These are phyloP conservation scores for Thunnus thynnus DNA, from an alignment of 2,113 vertebrate genomes.

Conservation along the genomic window DNA sequence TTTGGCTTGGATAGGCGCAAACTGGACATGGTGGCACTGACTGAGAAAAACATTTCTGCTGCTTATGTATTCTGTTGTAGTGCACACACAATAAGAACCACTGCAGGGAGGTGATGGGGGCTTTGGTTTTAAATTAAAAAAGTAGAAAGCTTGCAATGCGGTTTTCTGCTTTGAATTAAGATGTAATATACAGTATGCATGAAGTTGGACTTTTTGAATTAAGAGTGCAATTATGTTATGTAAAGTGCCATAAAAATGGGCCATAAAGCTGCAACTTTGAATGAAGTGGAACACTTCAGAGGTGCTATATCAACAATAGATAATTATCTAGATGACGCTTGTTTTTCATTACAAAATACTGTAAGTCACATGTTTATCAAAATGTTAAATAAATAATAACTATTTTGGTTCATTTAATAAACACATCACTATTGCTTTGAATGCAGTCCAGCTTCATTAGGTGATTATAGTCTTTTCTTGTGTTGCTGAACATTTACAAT, in stretches of 20 bases:
- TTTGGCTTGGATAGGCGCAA: constrained; percentile 6
- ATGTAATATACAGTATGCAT: constrained; percentile 46
- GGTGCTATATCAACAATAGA: not conserved
- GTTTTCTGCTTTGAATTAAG: constrained; percentile 50
- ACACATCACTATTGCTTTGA: not conserved
- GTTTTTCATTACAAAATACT: not conserved
- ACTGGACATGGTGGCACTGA: constrained; percentile 3
- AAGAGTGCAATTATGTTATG: constrained; percentile 45
- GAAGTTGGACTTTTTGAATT: constrained; percentile 53
- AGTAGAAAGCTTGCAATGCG: constrained; percentile 36
- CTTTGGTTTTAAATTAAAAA: constrained; percentile 59
- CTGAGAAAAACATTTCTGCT: not conserved
- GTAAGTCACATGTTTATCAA: no score
- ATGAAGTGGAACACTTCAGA: constrained; percentile 14
- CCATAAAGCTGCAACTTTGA: not conserved
- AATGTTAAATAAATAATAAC: no score
- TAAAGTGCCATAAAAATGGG: constrained; percentile 45
- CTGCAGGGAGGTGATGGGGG: constrained; percentile 37
- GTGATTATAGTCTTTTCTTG: not conserved
- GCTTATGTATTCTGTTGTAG: constrained; percentile 61
- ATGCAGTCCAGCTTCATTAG: constrained; percentile 2
- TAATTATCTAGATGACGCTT: not conserved
- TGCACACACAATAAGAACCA: constrained; percentile 13
- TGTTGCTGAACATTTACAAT: not conserved
- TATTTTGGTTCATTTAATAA: no score